A percentile compares a stretch with the other conserved stretches of the same genome.
phyloP scores from a whole-genome alignment of 2,113 vertebrate species.

The Gulo gulo region DNA sequence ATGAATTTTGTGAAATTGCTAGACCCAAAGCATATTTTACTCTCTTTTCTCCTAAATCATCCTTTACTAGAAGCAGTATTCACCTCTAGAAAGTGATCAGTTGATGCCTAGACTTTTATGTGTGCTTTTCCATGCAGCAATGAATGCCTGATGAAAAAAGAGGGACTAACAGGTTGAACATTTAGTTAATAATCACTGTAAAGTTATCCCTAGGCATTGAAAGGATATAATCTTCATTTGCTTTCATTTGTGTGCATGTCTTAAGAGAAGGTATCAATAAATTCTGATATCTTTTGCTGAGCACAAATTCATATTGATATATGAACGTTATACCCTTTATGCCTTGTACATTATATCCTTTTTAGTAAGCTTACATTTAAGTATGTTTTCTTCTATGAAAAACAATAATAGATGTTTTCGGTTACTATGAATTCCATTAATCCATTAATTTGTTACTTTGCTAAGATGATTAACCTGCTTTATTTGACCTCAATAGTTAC shows the following conservation, averaged over 20 bases:
- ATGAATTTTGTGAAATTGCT: not conserved
- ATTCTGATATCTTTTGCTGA: not conserved
- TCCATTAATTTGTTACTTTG: conserved; percentile 25
- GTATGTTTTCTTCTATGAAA: not conserved
- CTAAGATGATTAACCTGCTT: not conserved
- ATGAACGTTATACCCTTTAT: not conserved
- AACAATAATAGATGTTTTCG: not conserved
- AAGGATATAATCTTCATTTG: not conserved
- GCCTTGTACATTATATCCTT: not conserved
- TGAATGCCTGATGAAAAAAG: not conserved
- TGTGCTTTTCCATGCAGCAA: not conserved
- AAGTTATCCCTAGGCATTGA: not conserved
- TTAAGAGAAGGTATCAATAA: not conserved
- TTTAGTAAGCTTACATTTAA: not conserved
- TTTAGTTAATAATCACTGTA: not conserved
- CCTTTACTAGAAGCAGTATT: not conserved
- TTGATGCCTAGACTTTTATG: not conserved
- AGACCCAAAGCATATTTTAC: not conserved
- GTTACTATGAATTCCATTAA: not conserved
- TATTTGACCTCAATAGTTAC: conserved; percentile 9
- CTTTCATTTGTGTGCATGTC: not conserved
- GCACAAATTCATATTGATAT: not conserved
- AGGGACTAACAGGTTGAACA: not conserved
- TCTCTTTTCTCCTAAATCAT: not conserved
- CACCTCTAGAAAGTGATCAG: not conserved